Evolutionary conservation across 2,888 invertebrate genomes (phyloP).

Genomic region (Adineta ricciae): DNA sequence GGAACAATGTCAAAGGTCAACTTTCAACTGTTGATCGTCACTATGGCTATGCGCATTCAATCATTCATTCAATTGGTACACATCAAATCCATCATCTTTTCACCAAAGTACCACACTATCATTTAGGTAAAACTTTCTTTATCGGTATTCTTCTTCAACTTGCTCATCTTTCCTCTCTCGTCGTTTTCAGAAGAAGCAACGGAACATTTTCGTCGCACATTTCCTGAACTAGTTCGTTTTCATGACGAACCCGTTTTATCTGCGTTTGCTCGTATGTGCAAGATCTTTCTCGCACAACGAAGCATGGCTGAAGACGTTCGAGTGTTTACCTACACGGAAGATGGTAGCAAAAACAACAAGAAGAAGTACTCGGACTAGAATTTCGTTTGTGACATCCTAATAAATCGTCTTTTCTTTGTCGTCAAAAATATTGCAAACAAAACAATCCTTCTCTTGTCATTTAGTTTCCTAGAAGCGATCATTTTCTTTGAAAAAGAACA

Average conservation of each 20-base stretch:
- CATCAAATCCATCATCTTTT: slow-evolving; percentile 38
- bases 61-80: slow-evolving; percentile 44
- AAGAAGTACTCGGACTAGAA: background rate
- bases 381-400: background rate
- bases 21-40: slow-evolving; percentile 44
- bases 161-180: too few species aligned
- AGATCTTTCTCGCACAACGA: background rate
- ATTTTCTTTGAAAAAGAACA: background rate
- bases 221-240: slow-evolving; percentile 20
- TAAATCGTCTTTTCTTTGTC: background rate
- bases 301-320: background rate
- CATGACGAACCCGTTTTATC: background rate
- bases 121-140: slow-evolving; percentile 36
- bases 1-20: slow-evolving; percentile 46
- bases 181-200: slow-evolving; percentile 30
- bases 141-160: too few species aligned
- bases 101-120: slow-evolving; percentile 44
- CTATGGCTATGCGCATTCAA: slow-evolving; percentile 43
- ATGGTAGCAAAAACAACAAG: background rate
- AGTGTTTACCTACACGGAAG: background rate
- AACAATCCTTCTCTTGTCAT: background rate
- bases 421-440: background rate
- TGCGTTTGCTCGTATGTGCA: background rate
- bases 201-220: background rate
- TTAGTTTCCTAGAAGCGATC: background rate